These are phyloP conservation scores for Hipparchia semele DNA, from an alignment of 2,888 invertebrate species.

Conservation along the genomic window DNA sequence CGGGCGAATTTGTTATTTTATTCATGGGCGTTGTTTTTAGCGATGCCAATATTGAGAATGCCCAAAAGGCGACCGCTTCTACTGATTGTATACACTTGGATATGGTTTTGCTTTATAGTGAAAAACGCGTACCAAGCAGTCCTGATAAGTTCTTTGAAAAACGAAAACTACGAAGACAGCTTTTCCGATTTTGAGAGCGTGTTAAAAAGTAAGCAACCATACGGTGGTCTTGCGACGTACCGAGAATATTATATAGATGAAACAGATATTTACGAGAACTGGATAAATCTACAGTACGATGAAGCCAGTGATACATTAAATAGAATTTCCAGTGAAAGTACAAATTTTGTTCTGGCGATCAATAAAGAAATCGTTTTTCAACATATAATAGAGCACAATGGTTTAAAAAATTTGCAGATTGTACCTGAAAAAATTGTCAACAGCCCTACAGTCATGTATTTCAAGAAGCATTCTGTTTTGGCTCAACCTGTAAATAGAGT, in stretches of 20 bases:
- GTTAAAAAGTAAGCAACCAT: conserved; percentile 47
- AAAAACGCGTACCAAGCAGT: conserved; percentile 60
- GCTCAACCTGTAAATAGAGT: conserved; percentile 48
- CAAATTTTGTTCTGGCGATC: conserved; percentile 57
- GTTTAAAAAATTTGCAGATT: conserved; percentile 50
- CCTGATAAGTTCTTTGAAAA: conserved; percentile 56
- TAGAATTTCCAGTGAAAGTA: conserved; percentile 49
- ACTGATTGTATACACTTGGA: conserved; percentile 54
- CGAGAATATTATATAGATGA: conserved; percentile 58
- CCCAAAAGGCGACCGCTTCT: conserved; percentile 50
- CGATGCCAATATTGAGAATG: conserved; percentile 52
- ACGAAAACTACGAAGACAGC: conserved; percentile 45
- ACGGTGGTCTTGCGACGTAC: conserved; percentile 53
- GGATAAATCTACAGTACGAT: conserved; percentile 46
- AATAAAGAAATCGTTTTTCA: conserved; percentile 54
- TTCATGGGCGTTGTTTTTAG: conserved; percentile 60
- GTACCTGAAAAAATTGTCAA: conserved; percentile 60
- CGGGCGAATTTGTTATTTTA: conserved; percentile 58
- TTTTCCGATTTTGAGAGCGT: conserved; percentile 51
- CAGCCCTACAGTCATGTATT: conserved; percentile 61
- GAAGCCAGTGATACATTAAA: conserved; percentile 46
- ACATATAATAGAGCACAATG: conserved; percentile 39
- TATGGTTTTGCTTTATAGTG: conserved; percentile 61
- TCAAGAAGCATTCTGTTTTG: conserved; percentile 55
- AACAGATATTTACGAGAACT: conserved; percentile 51